Evolutionary conservation across 2,888 invertebrate genomes (phyloP).

Genomic region (Sinelater perroti): DNA sequence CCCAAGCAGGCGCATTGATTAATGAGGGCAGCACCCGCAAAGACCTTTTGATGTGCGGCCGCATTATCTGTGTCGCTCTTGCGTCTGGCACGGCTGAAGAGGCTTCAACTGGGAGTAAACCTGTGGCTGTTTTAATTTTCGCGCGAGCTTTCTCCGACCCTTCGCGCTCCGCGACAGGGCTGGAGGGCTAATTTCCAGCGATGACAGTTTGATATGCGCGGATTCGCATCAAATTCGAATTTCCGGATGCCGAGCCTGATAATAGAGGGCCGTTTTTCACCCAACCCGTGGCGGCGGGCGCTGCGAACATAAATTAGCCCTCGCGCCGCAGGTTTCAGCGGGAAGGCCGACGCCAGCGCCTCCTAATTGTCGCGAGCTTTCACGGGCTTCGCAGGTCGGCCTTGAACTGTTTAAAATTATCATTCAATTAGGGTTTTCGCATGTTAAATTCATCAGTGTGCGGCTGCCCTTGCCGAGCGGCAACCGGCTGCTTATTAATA

Average conservation of each 20-base stretch:
- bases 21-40: background rate
- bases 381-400: constrained; percentile 1
- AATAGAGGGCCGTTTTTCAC: too few relatives aligned
- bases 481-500: constrained; percentile 15
- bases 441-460: constrained; percentile 11
- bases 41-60: background rate
- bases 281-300: too few relatives aligned
- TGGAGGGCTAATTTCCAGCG: too few relatives aligned
- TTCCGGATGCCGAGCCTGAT: too few relatives aligned
- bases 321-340: too few relatives aligned
- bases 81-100: background rate
- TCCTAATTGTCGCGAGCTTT: constrained; percentile 3
- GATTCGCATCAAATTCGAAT: too few relatives aligned
- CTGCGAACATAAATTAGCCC: too few relatives aligned
- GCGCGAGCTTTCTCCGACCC: too few relatives aligned
- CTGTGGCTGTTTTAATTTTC: too few relatives aligned
- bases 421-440: constrained; percentile 15
- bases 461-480: constrained; percentile 15
- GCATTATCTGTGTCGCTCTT: background rate
- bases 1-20: constrained; percentile 6
- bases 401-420: constrained; percentile 13
- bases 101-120: background rate
- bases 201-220: too few relatives aligned
- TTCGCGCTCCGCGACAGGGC: too few relatives aligned
- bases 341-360: too few relatives aligned